A percentile compares a stretch with the other conserved stretches of the same genome.
phyloP scores from a whole-genome alignment of 2,113 vertebrate genomes.

The Pollachius pollachius region DNA sequence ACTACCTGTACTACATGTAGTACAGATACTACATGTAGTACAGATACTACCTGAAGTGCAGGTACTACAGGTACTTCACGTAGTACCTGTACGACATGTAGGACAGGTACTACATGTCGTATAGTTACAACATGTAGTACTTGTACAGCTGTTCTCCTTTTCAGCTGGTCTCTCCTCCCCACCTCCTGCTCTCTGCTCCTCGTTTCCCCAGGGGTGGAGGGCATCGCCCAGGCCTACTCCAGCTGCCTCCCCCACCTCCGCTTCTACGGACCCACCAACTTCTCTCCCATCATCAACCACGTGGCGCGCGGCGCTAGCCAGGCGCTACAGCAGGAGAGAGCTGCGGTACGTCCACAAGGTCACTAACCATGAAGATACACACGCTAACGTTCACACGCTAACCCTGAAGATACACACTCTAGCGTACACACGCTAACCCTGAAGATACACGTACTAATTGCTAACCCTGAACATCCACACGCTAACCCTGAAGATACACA shows the following conservation, averaged over 20 bases:
- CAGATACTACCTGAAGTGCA: background rate
- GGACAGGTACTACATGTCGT: background rate
- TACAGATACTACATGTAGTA: background rate
- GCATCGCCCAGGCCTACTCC: constrained; percentile 92
- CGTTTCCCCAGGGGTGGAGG: constrained; percentile 84
- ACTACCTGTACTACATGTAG: background rate
- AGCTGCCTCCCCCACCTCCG: constrained; percentile 93
- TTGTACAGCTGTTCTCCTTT: background rate
- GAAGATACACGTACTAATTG: too few relatives aligned
- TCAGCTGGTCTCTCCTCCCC: background rate
- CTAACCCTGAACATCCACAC: too few relatives aligned
- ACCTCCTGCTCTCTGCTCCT: background rate
- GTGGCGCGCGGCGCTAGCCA: constrained; percentile 93
- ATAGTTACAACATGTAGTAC: background rate
- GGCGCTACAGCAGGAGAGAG: constrained; percentile 88
- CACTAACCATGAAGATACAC: background rate
- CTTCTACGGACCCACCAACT: constrained; percentile 97
- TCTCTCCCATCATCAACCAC: constrained; percentile 93
- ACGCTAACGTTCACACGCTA: too few relatives aligned
- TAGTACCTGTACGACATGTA: background rate
- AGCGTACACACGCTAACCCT: too few relatives aligned
- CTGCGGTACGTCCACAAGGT: constrained; percentile 77
- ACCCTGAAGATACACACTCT: too few relatives aligned
- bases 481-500: too few relatives aligned
- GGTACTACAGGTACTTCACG: background rate